Conservation (phyloP, 2,888 invertebrate genomes). For the Reticulitermes lucifugus region DNA sequence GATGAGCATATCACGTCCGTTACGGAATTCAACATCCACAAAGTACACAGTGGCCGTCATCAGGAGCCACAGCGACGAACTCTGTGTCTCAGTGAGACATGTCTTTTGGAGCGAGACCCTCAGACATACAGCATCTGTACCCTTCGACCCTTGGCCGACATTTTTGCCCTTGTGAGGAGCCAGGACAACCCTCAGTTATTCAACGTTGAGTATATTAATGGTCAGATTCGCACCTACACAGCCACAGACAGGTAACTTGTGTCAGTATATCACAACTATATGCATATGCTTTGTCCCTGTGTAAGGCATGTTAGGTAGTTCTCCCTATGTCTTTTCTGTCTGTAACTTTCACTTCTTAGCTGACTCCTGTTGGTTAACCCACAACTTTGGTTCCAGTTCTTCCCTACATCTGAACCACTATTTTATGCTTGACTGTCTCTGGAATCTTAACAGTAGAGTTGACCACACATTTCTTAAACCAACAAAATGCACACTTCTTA, state of each 20-base stretch:
- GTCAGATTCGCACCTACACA: slow-evolving; percentile 87
- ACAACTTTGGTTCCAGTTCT: too few relatives aligned
- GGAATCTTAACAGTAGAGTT: too few relatives aligned
- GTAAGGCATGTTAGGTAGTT: too few relatives aligned
- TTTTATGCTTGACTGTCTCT: too few relatives aligned
- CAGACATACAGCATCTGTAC: slow-evolving; percentile 96
- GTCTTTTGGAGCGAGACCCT: slow-evolving; percentile 95
- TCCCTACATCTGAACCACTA: too few relatives aligned
- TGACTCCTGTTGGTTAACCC: too few relatives aligned
- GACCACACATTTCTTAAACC: too few relatives aligned
- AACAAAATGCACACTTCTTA: too few relatives aligned
- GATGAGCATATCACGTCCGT: slow-evolving; percentile 97
- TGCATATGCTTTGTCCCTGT: too few relatives aligned
- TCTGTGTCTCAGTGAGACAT: slow-evolving; percentile 94
- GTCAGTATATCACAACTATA: too few relatives aligned
- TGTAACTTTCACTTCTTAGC: too few relatives aligned
- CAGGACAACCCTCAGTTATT: slow-evolving; percentile 94
- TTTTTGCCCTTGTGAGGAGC: slow-evolving; percentile 92
- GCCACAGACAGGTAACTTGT: slow-evolving; percentile 85
- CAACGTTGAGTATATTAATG: slow-evolving; percentile 93
- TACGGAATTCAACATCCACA: slow-evolving; percentile 96
- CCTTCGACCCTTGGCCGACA: slow-evolving; percentile 81
- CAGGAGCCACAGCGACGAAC: slow-evolving; percentile 88
- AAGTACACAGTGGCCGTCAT: slow-evolving; percentile 83
- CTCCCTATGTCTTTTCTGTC: too few relatives aligned